phyloP scores from a whole-genome alignment of 2,888 invertebrate species.

The Rhodophaea formosa region DNA sequence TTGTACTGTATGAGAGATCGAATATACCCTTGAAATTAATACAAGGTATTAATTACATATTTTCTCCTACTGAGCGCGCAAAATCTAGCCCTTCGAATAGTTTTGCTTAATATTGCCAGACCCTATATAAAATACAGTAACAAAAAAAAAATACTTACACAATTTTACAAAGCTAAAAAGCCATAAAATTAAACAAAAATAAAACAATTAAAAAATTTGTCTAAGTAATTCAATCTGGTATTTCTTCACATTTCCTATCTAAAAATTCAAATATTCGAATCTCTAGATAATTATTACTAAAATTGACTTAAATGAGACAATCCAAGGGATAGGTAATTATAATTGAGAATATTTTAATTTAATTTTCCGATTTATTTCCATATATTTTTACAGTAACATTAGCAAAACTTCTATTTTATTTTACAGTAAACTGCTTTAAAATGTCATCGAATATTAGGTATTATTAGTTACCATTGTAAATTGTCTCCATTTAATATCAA shows the following conservation, averaged over 20 bases:
- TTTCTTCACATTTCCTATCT: constrained; percentile 34
- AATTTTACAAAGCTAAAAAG: neutral
- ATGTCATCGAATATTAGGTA: constrained; percentile 9
- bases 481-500: constrained; percentile 46
- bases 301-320: constrained; percentile 33
- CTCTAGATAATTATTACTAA: constrained; percentile 30
- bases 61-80: too few species aligned
- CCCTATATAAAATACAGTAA: too few species aligned
- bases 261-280: constrained; percentile 38
- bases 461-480: constrained; percentile 18
- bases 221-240: neutral
- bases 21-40: too few species aligned
- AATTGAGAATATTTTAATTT: neutral
- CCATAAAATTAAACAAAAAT: neutral
- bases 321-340: neutral
- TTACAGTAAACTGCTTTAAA: neutral
- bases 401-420: constrained; percentile 6
- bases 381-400: neutral
- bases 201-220: neutral
- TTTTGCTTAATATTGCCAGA: too few species aligned
- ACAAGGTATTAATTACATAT: too few species aligned
- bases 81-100: too few species aligned
- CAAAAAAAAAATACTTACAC: constrained; percentile 37
- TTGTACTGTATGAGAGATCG: too few species aligned
- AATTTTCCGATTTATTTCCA: neutral